phyloP scores from a whole-genome alignment of 2,113 vertebrate species.

The Ellobius talpinus region DNA sequence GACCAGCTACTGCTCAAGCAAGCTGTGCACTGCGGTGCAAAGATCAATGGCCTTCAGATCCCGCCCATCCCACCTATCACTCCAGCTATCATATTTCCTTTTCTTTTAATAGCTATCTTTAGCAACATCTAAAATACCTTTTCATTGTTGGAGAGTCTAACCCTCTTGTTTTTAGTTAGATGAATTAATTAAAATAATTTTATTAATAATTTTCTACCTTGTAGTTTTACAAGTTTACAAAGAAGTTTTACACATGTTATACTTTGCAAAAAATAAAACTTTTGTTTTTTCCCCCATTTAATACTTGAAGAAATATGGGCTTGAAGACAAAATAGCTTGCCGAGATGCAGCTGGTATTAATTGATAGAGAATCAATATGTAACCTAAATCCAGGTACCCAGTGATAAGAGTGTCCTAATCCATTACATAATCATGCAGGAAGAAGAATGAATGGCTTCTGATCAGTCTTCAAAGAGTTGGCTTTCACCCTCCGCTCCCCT shows the following conservation, averaged over 20 bases:
- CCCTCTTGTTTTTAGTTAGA: background rate
- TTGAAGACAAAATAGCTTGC: background rate
- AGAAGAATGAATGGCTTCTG: background rate
- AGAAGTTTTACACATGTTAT: background rate
- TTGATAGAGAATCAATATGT: background rate
- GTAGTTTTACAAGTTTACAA: background rate
- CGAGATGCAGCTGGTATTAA: background rate
- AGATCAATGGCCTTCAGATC: background rate
- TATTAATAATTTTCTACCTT: background rate
- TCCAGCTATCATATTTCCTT: background rate
- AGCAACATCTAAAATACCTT: background rate
- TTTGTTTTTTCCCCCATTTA: background rate
- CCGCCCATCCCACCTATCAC: background rate
- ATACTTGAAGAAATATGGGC: background rate
- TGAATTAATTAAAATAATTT: conserved; percentile 11
- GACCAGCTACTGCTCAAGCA: background rate
- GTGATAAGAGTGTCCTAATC: background rate
- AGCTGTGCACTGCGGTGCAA: background rate
- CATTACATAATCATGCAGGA: background rate
- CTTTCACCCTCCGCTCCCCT: background rate
- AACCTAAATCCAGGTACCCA: background rate
- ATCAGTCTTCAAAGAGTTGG: background rate
- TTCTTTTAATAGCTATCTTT: background rate
- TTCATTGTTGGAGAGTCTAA: background rate
- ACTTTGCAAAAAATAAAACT: background rate